Percentiles rank a stretch among this genome's conserved stretches.
Evolutionary conservation across 2,888 invertebrate species (phyloP).

Genomic region (Cantharis lateralis): DNA sequence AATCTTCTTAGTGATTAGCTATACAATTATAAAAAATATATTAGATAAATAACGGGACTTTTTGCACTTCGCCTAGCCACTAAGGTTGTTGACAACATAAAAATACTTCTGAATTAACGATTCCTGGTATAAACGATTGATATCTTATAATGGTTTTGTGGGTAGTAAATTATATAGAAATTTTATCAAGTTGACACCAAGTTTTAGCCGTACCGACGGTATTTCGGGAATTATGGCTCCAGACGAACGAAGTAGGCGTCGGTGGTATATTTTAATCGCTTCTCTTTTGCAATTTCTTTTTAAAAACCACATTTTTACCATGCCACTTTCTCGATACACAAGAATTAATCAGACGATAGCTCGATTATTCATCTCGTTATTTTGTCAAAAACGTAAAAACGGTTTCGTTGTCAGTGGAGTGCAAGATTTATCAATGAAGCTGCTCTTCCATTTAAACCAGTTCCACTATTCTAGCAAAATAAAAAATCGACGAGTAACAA

Average conservation of each 20-base stretch:
- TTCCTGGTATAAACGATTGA: constrained; percentile 1
- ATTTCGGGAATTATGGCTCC: constrained; percentile 7
- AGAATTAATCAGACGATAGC: not conserved
- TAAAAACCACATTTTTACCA: not conserved
- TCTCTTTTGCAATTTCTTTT: not conserved
- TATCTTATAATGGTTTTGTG: not conserved
- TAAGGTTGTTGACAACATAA: not conserved
- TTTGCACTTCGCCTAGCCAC: not conserved
- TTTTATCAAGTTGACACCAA: constrained; percentile 7
- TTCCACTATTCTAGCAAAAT: not conserved
- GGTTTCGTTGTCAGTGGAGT: not conserved
- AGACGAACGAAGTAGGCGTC: constrained; percentile 4
- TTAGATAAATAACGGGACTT: not conserved
- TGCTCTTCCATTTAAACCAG: constrained; percentile 5
- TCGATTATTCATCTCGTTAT: no score
- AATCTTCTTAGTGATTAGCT: not conserved
- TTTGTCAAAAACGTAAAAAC: no score
- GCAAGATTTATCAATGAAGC: not conserved
- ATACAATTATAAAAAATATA: not conserved
- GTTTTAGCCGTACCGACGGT: not conserved
- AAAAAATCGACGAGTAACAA: constrained; percentile 9
- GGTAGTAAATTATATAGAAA: not conserved
- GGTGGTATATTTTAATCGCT: not conserved
- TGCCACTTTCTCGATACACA: not conserved
- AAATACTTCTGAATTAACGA: not conserved